These are phyloP conservation scores for Brevipalpus yothersi DNA, from an alignment of 1,140 invertebrate species.

Conservation along the genomic window DNA sequence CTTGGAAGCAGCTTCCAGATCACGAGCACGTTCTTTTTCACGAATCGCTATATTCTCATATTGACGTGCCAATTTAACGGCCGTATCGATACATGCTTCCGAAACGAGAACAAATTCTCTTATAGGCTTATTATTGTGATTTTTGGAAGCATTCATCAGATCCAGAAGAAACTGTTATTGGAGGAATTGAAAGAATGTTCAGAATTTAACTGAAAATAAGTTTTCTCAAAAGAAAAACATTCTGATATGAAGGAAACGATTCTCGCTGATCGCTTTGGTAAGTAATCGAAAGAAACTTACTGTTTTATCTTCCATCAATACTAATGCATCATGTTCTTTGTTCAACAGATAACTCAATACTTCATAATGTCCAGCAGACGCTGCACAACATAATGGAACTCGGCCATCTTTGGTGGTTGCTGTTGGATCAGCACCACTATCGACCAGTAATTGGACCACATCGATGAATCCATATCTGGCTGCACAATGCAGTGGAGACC, in stretches of 20 bases:
- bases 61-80: constrained; percentile 75
- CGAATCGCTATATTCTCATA: constrained; percentile 46
- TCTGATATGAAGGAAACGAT: background rate
- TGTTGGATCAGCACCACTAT: constrained; percentile 80
- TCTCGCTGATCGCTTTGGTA: background rate
- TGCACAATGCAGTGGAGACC: constrained; percentile 89
- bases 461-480: constrained; percentile 78
- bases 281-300: constrained; percentile 19
- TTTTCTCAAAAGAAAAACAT: too few relatives aligned
- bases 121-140: constrained; percentile 81
- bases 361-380: constrained; percentile 81
- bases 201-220: too few relatives aligned
- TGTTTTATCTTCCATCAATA: constrained; percentile 83
- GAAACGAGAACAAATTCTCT: constrained; percentile 89
- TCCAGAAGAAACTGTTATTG: constrained; percentile 73
- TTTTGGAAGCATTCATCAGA: constrained; percentile 92
- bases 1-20: constrained; percentile 73
- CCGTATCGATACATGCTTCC: constrained; percentile 88
- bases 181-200: background rate
- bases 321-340: constrained; percentile 89
- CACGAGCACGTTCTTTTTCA: constrained; percentile 92
- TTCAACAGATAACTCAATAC: constrained; percentile 85
- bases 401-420: constrained; percentile 71
- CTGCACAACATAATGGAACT: constrained; percentile 88
- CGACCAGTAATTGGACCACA: constrained; percentile 77